These are phyloP conservation scores for Hylaeus anthracinus DNA, from an alignment of 1,140 invertebrate genomes.

Conservation along the genomic window DNA sequence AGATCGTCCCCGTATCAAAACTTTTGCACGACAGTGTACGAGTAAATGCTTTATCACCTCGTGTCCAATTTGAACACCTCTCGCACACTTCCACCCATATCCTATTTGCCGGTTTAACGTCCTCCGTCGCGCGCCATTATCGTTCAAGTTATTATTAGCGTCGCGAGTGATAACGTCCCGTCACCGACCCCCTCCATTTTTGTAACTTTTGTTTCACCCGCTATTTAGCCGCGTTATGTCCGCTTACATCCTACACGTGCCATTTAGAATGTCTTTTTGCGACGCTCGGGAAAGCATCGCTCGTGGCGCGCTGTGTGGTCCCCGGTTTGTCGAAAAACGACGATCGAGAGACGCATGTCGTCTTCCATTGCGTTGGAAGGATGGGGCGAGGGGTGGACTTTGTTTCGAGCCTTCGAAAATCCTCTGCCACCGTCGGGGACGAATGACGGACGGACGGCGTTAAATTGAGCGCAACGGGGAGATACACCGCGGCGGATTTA, in stretches of 20 bases:
- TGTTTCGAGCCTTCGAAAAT: conserved; percentile 41
- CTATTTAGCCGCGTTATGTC: conserved; percentile 12
- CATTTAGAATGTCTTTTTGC: conserved; percentile 23
- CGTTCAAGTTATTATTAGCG: conserved; percentile 17
- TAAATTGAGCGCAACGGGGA: conserved; percentile 62
- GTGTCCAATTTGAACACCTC: not conserved
- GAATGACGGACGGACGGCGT: conserved; percentile 37
- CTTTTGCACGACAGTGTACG: not conserved
- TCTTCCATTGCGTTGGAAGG: not conserved
- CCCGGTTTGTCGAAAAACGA: conserved; percentile 43
- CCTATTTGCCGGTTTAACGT: conserved; percentile 6
- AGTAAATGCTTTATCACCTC: not conserved
- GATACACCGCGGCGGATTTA: conserved; percentile 45
- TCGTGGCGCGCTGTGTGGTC: conserved; percentile 46
- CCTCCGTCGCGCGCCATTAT: not conserved
- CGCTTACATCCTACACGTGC: conserved; percentile 29
- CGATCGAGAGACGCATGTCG: conserved; percentile 17
- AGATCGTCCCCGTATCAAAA: no score
- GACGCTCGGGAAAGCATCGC: conserved; percentile 1
- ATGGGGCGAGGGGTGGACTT: conserved; percentile 26
- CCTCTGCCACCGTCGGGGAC: conserved; percentile 18
- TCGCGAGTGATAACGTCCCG: conserved; percentile 2
- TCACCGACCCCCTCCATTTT: conserved; percentile 1
- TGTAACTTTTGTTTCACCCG: not conserved
- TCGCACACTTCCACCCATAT: not conserved